phyloP scores from a whole-genome alignment of 2,797 vertebrate genomes.

The Chromobotia macracanthus region DNA sequence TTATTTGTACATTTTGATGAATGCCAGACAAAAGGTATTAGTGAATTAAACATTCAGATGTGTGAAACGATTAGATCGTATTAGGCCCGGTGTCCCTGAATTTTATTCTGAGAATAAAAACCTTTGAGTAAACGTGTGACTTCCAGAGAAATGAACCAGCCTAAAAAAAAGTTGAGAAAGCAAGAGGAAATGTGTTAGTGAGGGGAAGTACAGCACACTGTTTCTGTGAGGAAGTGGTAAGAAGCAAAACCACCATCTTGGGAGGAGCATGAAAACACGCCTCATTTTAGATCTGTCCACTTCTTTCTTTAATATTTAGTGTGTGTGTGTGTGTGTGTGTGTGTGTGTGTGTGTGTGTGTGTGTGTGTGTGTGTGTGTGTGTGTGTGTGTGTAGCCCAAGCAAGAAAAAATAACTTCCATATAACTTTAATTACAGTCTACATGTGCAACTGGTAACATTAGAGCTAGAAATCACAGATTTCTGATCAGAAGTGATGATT shows the following conservation, averaged over 20 bases:
- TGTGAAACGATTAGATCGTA: too few species aligned
- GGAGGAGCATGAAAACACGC: slow-evolving; percentile 11
- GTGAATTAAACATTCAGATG: too few species aligned
- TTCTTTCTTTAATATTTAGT: background rate
- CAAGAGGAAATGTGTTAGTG: slow-evolving; percentile 43
- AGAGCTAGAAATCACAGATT: background rate
- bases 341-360: background rate
- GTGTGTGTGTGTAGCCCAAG: background rate
- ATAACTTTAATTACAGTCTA: background rate
- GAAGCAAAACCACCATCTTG: slow-evolving; percentile 41
- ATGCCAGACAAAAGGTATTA: too few species aligned
- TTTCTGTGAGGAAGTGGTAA: slow-evolving; percentile 60
- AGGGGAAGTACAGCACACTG: slow-evolving; percentile 34
- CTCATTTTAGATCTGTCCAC: background rate
- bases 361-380: background rate
- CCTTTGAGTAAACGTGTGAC: background rate
- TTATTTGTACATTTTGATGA: too few species aligned
- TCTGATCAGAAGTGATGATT: background rate
- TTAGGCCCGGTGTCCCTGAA: too few species aligned
- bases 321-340: background rate
- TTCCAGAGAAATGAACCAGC: background rate
- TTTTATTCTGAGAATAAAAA: background rate
- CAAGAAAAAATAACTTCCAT: background rate
- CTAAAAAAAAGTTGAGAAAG: slow-evolving; percentile 24
- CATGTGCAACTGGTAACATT: background rate